These are phyloP conservation scores for Tenthredo scrophulariae DNA, from an alignment of 2,888 invertebrate genomes.

Conservation along the genomic window DNA sequence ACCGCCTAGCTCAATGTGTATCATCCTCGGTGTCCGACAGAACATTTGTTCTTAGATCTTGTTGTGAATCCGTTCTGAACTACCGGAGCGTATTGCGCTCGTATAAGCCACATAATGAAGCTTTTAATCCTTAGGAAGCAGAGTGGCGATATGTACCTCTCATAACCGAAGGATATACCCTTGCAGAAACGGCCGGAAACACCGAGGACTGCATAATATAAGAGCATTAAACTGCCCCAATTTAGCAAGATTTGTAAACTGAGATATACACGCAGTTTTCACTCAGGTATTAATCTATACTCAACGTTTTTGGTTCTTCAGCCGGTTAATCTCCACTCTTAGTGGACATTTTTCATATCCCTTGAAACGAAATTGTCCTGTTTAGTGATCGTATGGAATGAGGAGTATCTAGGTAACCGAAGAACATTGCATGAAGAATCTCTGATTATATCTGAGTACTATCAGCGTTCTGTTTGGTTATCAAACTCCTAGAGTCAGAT, in stretches of 20 bases:
- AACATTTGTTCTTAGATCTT: conserved; percentile 24
- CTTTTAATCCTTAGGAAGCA: conserved; percentile 33
- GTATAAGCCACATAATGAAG: conserved; percentile 35
- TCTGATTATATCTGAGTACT: background rate
- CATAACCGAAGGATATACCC: background rate
- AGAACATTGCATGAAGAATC: background rate
- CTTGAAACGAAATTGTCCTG: background rate
- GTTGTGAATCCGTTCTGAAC: background rate
- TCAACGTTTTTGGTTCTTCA: background rate
- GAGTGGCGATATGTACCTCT: conserved; percentile 6
- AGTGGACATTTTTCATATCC: background rate
- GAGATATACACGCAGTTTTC: conserved; percentile 1
- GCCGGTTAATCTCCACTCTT: conserved; percentile 1
- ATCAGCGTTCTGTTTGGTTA: background rate
- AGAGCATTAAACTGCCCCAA: conserved; percentile 65
- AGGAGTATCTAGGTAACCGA: background rate
- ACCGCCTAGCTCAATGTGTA: conserved; percentile 13
- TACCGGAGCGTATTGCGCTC: conserved; percentile 18
- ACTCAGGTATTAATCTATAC: conserved; percentile 29
- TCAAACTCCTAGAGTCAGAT: background rate
- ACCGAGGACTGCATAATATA: conserved; percentile 48
- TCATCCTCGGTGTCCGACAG: background rate
- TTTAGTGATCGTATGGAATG: background rate
- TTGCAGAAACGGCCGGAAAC: background rate
- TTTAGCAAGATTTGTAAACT: conserved; percentile 62